These are phyloP conservation scores for Pogona vitticeps DNA, from an alignment of 2,113 vertebrate genomes.

Conservation along the genomic window DNA sequence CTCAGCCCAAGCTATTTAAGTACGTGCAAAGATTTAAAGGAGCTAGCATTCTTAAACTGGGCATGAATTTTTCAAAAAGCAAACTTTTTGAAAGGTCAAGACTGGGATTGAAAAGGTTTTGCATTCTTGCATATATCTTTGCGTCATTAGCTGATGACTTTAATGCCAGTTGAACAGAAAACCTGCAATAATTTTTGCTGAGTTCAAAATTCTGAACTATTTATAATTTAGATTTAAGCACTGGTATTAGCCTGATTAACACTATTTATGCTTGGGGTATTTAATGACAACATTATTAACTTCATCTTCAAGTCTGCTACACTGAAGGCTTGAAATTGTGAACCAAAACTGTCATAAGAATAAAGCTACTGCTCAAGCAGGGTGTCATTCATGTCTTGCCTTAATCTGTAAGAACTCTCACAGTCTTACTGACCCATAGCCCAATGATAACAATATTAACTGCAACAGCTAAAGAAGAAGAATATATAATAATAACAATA, in stretches of 20 bases:
- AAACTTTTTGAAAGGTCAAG: slow-evolving; percentile 13
- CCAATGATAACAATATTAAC: background rate
- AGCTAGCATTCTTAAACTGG: background rate
- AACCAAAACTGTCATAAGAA: slow-evolving; percentile 23
- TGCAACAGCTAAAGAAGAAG: background rate
- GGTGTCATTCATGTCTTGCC: slow-evolving; percentile 9
- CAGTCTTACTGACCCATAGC: slow-evolving; percentile 22
- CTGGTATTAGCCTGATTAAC: background rate
- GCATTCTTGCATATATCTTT: background rate
- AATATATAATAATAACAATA: background rate
- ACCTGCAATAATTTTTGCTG: slow-evolving; percentile 1
- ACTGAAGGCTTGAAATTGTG: slow-evolving; percentile 20
- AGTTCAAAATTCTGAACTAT: slow-evolving; percentile 9
- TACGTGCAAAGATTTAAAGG: slow-evolving; percentile 20
- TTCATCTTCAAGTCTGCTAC: background rate
- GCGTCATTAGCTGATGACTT: slow-evolving; percentile 10
- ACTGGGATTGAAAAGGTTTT: background rate
- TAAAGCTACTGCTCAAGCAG: slow-evolving; percentile 18
- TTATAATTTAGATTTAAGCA: slow-evolving; percentile 3
- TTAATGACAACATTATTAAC: background rate
- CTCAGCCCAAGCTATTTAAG: background rate
- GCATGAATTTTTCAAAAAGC: background rate
- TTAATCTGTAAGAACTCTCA: slow-evolving; percentile 31
- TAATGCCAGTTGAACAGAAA: background rate
- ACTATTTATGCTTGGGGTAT: background rate